Percentiles rank a stretch among this genome's conserved stretches.
Conservation (phyloP, 2,113 vertebrate genomes). For the Apteryx owenii region DNA sequence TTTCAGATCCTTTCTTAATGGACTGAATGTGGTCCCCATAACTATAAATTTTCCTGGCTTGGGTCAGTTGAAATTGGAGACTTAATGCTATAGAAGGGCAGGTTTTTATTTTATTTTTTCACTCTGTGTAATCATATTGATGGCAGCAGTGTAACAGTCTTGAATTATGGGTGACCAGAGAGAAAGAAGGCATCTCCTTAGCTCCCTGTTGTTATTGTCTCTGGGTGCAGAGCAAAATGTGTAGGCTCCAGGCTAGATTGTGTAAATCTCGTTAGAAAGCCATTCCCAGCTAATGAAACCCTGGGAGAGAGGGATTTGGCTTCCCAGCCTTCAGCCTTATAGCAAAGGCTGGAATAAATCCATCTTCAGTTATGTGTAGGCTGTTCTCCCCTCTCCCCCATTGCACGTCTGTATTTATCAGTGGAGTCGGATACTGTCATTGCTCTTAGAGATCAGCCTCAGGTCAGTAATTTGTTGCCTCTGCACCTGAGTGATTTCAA, state of each 20-base stretch:
- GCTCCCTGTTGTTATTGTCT: constrained; percentile 44
- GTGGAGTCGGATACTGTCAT: neutral
- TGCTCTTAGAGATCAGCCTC: neutral
- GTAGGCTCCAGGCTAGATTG: constrained; percentile 32
- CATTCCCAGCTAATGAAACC: constrained; percentile 73
- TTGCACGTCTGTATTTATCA: neutral
- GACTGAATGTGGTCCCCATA: neutral
- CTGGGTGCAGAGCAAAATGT: constrained; percentile 38
- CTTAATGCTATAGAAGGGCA: neutral
- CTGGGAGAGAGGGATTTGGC: constrained; percentile 60
- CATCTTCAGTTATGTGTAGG: constrained; percentile 3
- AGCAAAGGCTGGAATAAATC: constrained; percentile 58
- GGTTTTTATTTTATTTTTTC: neutral
- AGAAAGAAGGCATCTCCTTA: constrained; percentile 22
- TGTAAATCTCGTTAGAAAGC: constrained; percentile 68
- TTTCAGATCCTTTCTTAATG: neutral
- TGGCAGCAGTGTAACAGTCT: constrained; percentile 2
- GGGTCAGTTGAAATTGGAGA: constrained; percentile 11
- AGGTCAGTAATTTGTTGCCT: neutral
- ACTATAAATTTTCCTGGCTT: neutral
- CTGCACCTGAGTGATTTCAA: neutral
- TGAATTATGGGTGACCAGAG: constrained; percentile 24
- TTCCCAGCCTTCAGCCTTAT: neutral
- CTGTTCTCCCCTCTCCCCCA: neutral
- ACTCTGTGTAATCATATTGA: neutral